Evolutionary conservation across 2,888 invertebrate genomes (phyloP), one percentile per base, ranked within the genome.

Genomic region (Petrophora chlorosata): DNA sequence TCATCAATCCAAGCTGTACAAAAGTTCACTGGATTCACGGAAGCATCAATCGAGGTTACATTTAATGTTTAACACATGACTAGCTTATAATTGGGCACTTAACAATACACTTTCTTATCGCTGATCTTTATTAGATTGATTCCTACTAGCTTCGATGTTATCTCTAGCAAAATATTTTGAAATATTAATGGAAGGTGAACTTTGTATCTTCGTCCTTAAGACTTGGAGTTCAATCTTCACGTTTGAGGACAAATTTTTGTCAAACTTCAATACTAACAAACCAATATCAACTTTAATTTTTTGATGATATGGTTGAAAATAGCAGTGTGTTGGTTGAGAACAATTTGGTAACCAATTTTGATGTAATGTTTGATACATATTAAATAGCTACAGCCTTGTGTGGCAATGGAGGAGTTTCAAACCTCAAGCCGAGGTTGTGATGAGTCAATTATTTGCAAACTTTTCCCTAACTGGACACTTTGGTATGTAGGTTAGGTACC

Each of bases 61-160:
- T 73, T 82, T 81, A 78, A 78, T 73, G 72, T 62, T 61, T 63
- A 56, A 72, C 73, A 70, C 85, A 81, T 77, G 82, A 79, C 71
- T 66, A 63, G 73, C 33, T 72, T 82, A 76, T 81, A 77, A 82
- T 82, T 73, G 76, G 63, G 56, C 62, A 56, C 61, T 71, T 77
- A 53, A 59, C 59, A 56, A 56, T 56, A 53, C 45, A 48, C 42
- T 49, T 45, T 52, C 49, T 56, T 79, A 80, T 59, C 56, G 4
- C 9, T 28, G 28, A 59, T 61, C 56, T 61, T 61, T 61, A 59
- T 61, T 55, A 39, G 47, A 49, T 49, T 48, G 48, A 48, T 53
- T 44, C 32, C n/a, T 44, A 44, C 28, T 43, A 43, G 38, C 39
- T 42, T 33, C 3, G 51, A 46, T 52, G 5, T 29, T 50, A 59